phyloP scores from a whole-genome alignment of 2,113 vertebrate genomes.

The Eleginops maclovinus region DNA sequence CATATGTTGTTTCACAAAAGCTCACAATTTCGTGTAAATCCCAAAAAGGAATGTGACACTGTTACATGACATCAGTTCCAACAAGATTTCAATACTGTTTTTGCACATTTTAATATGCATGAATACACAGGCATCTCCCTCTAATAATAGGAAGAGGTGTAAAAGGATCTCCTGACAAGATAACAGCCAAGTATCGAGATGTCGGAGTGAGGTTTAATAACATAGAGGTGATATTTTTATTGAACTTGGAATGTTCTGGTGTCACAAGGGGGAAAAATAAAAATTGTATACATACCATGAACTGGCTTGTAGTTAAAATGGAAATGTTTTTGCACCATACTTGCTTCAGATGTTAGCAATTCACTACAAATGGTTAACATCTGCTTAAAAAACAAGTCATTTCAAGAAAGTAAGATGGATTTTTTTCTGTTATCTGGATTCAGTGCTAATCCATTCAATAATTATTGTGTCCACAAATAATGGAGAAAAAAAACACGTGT shows the following conservation, averaged over 20 bases:
- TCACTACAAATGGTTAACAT: too few species aligned
- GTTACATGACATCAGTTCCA: slow-evolving; percentile 39
- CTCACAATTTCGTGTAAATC: slow-evolving; percentile 55
- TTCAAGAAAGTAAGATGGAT: too few species aligned
- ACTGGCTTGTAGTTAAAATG: not conserved
- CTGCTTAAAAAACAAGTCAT: too few species aligned
- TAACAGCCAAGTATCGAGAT: slow-evolving; percentile 36
- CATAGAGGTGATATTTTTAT: slow-evolving; percentile 38
- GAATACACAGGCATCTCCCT: slow-evolving; percentile 40
- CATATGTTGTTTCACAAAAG: slow-evolving; percentile 57
- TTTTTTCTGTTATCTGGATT: not conserved
- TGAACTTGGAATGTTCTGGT: slow-evolving; percentile 13
- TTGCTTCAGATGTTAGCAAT: not conserved
- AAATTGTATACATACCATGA: slow-evolving; percentile 8
- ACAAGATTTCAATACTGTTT: slow-evolving; percentile 39
- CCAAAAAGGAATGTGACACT: slow-evolving; percentile 45
- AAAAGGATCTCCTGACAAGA: slow-evolving; percentile 44
- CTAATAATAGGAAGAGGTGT: slow-evolving; percentile 49
- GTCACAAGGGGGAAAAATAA: slow-evolving; percentile 12
- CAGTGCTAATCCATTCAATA: not conserved
- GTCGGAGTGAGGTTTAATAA: slow-evolving; percentile 51
- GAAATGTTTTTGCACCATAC: too few species aligned
- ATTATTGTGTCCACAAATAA: not conserved
- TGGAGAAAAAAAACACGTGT: not conserved
- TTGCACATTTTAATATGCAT: slow-evolving; percentile 42